Percentiles rank a stretch among this genome's conserved stretches.
Evolutionary conservation across 2,888 invertebrate genomes (phyloP).

Genomic region (Caenorhabditis sp.): DNA sequence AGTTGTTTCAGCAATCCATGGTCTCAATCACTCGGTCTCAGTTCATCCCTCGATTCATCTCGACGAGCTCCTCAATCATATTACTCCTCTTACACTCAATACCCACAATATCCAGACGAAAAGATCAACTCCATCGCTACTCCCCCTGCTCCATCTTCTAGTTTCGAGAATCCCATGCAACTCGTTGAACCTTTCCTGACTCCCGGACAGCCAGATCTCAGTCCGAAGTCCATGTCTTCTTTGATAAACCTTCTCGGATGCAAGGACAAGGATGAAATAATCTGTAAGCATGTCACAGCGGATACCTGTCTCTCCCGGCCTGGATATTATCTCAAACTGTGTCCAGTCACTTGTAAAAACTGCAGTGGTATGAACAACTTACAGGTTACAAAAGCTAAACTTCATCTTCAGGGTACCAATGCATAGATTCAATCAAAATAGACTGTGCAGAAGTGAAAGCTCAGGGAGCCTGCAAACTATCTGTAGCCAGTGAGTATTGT

Average conservation of each 20-base stretch:
- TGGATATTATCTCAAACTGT: constrained; percentile 77
- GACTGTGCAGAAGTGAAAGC: constrained; percentile 73
- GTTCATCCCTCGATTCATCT: constrained; percentile 39
- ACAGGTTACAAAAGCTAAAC: constrained; percentile 73
- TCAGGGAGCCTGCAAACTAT: constrained; percentile 73
- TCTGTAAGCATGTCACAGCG: constrained; percentile 73
- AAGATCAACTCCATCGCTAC: constrained; percentile 37
- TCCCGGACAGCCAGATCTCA: constrained; percentile 39
- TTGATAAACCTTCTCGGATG: constrained; percentile 67
- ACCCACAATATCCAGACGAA: constrained; percentile 42
- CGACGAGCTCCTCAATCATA: constrained; percentile 39
- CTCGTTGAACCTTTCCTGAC: constrained; percentile 41
- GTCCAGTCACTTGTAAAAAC: constrained; percentile 77
- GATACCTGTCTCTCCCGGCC: constrained; percentile 76
- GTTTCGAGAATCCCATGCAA: constrained; percentile 41
- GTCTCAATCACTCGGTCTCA: constrained; percentile 32
- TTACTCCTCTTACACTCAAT: constrained; percentile 35
- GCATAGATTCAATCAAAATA: constrained; percentile 77
- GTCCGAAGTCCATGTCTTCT: constrained; percentile 43
- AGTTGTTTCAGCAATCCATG: constrained; percentile 30
- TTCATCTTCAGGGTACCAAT: constrained; percentile 72
- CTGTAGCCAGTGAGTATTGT: constrained; percentile 76
- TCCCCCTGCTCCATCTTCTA: constrained; percentile 16
- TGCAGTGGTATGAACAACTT: constrained; percentile 68
- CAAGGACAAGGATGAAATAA: constrained; percentile 74